Base-by-base conservation (phyloP, 30 jellyfish, hydroid and myxozoan species). In the Cassiopea xamachana region DNA sequence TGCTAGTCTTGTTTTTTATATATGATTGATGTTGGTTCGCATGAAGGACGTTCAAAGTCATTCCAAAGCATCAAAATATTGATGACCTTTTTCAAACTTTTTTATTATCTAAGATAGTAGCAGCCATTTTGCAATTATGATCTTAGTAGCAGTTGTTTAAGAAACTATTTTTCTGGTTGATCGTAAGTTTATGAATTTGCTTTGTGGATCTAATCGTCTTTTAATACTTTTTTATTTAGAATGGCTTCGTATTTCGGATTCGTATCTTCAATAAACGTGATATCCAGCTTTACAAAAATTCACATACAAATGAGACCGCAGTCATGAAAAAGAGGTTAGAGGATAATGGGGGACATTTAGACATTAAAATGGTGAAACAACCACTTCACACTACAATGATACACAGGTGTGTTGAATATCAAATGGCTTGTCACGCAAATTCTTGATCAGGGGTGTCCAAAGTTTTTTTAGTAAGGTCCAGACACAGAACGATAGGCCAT, bases 321-420 rank as follows among this genome's bases (percentile, higher is more conserved):
- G 45, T 79, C n/a, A 7, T 73, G 77, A 95, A 82, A 64, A 91
- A 91, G 72, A 86, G 79, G 59, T 82, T 72, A 44, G 98, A 86
- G 1, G 18, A 46, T 2, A 55, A 59, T 44, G 97, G 96, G 14
- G 75, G 88, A 43, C 48, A 79, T 3, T 74, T 95, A 1, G 98
- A 95, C 43, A 48, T 69, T 19, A 68, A 67, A 8, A 87, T 95
- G 86, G 97, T 95, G 67, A 95, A 90, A 19, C 62, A 69, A 46
- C 98, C 98, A 2, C 80, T 95, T 46, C 98, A 95, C 77, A 82
- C 94, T 5, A 79, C 97, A 7, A 69, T 95, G 82, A 87, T 95
- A 1, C 89, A 95, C 86, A 88, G 98, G 98, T 91, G 51, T 73
- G 49, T 7, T n/a, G 79, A 48, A 1, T 55, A 7, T 15, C 61